Evolutionary conservation across 2,888 invertebrate genomes (phyloP).

Genomic region (Oeneis ivallda): DNA sequence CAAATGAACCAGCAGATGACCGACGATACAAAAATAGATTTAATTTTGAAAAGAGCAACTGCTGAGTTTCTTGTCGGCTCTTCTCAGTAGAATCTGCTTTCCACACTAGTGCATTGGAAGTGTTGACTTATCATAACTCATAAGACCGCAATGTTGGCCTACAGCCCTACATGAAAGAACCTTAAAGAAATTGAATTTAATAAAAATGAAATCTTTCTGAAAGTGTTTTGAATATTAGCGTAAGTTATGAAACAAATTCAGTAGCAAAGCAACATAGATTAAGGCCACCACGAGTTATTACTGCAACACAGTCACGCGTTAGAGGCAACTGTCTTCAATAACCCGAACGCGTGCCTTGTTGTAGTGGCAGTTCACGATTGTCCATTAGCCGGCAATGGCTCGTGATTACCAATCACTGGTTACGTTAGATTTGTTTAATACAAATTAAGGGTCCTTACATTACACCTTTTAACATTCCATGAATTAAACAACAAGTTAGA

Average conservation of each 20-base stretch:
- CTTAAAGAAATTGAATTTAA: no score
- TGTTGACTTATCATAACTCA: no score
- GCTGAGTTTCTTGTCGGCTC: no score
- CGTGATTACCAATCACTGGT: constrained; percentile 38
- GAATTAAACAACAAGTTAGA: constrained; percentile 33
- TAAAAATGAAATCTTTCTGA: no score
- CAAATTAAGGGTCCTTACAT: constrained; percentile 33
- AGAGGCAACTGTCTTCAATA: constrained; percentile 16
- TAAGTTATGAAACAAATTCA: constrained; percentile 2
- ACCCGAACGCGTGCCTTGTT: constrained; percentile 31
- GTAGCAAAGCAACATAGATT: constrained; percentile 12
- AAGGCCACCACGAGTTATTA: constrained; percentile 14
- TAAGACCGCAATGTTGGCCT: no score
- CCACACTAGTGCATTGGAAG: no score
- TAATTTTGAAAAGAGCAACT: no score
- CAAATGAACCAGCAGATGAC: no score
- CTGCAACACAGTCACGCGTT: constrained; percentile 19
- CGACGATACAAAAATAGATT: no score
- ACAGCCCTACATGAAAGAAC: no score
- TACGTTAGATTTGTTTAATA: constrained; percentile 35
- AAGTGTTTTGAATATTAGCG: no score
- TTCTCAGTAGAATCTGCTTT: no score
- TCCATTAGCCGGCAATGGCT: constrained; percentile 31
- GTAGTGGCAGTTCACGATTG: constrained; percentile 37
- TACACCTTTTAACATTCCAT: constrained; percentile 33